Evolutionary conservation across 2,113 vertebrate genomes (phyloP).

Genomic region (Myiagra hebetior): DNA sequence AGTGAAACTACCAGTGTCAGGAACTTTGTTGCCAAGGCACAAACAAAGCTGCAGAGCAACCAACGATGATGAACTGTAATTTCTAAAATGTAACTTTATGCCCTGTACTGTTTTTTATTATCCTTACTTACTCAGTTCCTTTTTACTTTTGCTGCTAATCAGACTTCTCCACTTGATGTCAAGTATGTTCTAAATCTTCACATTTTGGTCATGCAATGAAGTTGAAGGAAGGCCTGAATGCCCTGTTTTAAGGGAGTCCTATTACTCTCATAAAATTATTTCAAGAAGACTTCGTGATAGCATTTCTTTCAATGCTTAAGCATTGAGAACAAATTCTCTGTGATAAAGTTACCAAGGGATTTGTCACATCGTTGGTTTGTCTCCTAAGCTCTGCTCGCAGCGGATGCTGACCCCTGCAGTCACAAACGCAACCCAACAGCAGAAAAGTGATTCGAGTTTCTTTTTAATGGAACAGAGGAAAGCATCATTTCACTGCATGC

Average conservation of each 20-base stretch:
- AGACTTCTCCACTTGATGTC: neutral
- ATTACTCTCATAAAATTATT: neutral
- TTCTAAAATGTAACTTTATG: neutral
- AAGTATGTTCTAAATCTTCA: neutral
- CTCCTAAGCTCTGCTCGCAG: neutral
- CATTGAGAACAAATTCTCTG: neutral
- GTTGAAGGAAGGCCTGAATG: neutral
- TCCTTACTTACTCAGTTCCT: neutral
- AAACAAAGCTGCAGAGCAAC: neutral
- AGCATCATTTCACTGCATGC: neutral
- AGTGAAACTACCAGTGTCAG: neutral
- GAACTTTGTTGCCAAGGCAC: neutral
- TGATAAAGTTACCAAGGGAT: neutral
- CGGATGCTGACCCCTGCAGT: neutral
- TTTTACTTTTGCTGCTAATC: neutral
- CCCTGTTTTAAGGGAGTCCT: neutral
- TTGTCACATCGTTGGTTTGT: neutral
- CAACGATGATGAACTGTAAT: accelerated
- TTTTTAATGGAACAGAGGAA: neutral
- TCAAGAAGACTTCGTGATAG: neutral
- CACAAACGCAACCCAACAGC: neutral
- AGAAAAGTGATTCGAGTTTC: neutral
- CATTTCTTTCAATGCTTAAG: neutral
- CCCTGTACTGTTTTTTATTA: neutral
- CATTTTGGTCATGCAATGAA: neutral